Evolutionary conservation across 2,113 vertebrate species (phyloP), one percentile per base, ranked within the genome.

Genomic region (Picathartes gymnocephalus): DNA sequence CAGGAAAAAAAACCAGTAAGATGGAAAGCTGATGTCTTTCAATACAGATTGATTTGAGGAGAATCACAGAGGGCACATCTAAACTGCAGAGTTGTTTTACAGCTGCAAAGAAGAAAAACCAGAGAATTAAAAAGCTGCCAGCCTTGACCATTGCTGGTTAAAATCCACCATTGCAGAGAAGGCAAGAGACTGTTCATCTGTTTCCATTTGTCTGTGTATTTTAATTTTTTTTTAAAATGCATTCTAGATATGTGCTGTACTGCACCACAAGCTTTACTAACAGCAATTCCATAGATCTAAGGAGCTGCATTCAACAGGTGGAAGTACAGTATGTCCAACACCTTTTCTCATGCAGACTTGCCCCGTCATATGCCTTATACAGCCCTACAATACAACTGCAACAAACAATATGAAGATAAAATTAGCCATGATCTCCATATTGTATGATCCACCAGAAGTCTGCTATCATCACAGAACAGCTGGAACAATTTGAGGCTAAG

Each of bases 391-490:
- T 39, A 50, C 84, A 95, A 92, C 22, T 23, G 30, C 91, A 92
- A 93, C 51, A 51, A 97, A 97, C 62, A 58, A 44, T 58, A 82
- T 10, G 44, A 56, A 86, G 91, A 93, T 81, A 96, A 97, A 97
- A 97, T 95, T 92, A 96, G 94, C 95, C 11, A 4, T 31, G 69
- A 92, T 93, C 72, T 92, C 81, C 45, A 76, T 90, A 85, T 31
- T 73, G 78, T 76, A 84, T 51, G 65, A 95, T 87, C 66, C 77
- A 93, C 93, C 96, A 95, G 88, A 96, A 95, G 89, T 54, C 95
- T 94, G 93, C 92, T 93, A 91, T 93, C 96, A 96, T 81, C 90
- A 58, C 14, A 4, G 76, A 97, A 95, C 94, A 97, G 96, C 97
- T 97, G 95, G 91, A 93, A 95, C 66, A 92, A 95, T 54, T 95